These are phyloP conservation scores for Epirrhoe alternata DNA, from an alignment of 2,888 invertebrate species.

Conservation along the genomic window DNA sequence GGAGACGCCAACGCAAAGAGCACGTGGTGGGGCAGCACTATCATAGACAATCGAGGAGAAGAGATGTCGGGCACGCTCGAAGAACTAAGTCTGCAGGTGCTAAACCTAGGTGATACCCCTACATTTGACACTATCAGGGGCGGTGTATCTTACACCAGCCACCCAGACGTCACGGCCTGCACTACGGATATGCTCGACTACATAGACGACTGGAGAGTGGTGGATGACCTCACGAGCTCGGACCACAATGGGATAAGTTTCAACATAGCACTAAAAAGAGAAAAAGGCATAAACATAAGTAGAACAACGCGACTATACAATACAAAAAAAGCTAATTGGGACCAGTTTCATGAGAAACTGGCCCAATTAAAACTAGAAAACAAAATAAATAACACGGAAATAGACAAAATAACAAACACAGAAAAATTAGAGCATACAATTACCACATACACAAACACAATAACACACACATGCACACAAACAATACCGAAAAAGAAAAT, in stretches of 20 bases:
- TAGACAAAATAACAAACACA: neutral
- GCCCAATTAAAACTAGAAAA: conserved; percentile 1
- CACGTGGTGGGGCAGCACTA: conserved; percentile 39
- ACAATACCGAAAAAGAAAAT: neutral
- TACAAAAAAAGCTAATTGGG: too few species aligned
- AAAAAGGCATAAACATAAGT: too few species aligned
- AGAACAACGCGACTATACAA: too few species aligned
- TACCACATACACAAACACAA: neutral
- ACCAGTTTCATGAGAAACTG: too few species aligned
- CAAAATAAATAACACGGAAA: neutral
- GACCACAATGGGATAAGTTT: conserved; percentile 45
- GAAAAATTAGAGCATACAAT: neutral
- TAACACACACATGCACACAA: neutral
- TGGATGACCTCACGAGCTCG: conserved; percentile 34
- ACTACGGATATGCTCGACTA: too few species aligned
- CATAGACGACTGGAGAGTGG: too few species aligned
- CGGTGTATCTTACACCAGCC: too few species aligned
- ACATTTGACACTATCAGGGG: conserved; percentile 46
- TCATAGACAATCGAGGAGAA: conserved; percentile 35
- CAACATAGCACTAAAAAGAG: conserved; percentile 21
- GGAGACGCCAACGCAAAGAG: conserved; percentile 40
- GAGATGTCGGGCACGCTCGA: conserved; percentile 25
- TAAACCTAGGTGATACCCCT: conserved; percentile 44
- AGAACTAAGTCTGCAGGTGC: conserved; percentile 38
- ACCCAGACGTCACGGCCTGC: too few species aligned